Base-by-base conservation (phyloP, 2,113 vertebrate species). In the Mus musculus region DNA sequence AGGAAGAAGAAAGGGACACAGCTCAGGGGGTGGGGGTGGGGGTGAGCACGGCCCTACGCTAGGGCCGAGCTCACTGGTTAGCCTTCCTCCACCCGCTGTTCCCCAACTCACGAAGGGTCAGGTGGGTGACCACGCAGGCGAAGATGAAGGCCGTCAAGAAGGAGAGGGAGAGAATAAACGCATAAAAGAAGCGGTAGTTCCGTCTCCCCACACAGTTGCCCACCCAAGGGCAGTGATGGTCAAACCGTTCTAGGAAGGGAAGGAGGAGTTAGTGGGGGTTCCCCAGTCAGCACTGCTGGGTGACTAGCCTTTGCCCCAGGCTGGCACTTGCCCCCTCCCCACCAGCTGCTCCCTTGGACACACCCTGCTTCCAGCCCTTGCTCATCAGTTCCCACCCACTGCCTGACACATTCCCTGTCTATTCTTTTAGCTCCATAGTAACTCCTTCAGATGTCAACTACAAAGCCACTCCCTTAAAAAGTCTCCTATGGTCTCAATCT, bases 211-310 rank as follows among this genome's bases (percentile, higher is more conserved):
- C 99, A n/a, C 99, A 99, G 98, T 99, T 99, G 67, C 99, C 99
- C 88, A 99, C 99, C 99, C 99, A 99, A 30, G 99, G 99, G 97
- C 99, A 99, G 98, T 99, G 99, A 96, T 99, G 99, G 81, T 99
- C 99, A 88, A 99, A 99, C 16, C 99, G 99, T 91, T 99, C 99
- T 99, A 99, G 67, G 54, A 97, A 96, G 54, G 88, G 49, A 24
- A 59, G 33, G 89, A 95, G 42, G 63, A 28, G 93, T 93, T 52
- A 14, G 89, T 22, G 33, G 0, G 0, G 11, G 1, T 61, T 61
- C 39, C 13, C 14, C 26, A 24, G 1, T 14, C 75, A 9, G 76
- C 67, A 59, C 36, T 26, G 90, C 63, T 12, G 42, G 30, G 0
- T 2, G 26, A 59, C 49, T 36, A 69, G 30, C 30, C 11, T 12